Base-by-base conservation (phyloP, 2,113 vertebrate species). In the Cephalopterus ornatus region DNA sequence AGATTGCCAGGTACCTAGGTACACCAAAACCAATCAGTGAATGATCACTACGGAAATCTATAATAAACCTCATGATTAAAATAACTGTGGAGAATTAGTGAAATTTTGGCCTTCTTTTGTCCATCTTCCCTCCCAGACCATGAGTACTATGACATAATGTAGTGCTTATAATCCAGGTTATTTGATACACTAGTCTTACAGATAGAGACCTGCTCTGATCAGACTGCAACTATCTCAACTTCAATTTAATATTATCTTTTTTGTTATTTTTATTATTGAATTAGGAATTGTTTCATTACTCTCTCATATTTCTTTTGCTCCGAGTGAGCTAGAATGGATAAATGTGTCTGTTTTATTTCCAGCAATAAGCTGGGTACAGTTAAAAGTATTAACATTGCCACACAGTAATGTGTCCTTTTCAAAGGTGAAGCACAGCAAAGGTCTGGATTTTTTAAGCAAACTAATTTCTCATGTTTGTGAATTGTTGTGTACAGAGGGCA, bases 211-310 rank as follows among this genome's bases (percentile, higher is more conserved):
- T 33, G 4, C 17, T 88, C 44, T 59, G 42, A 70, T 17, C 42
- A 71, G 22, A 55, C 28, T 85, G 62, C 28, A 67, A 56, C 88
- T 85, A 55, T 50, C 70, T 94, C 83, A 79, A 11, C 22, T 91
- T 91, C 56, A 49, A 56, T 82, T 74, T 82, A 82, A 58, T 95
- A 82, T 70, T 74, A 62, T 58, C 24, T 70, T 49, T 82, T 53
- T 62, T 90, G 62, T 76, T 49, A 62, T 63, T 61, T 74, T 80
- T 58, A 61, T 85, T 61, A 77, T 41, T 84, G 37, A 70, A 89
- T 85, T 92, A 50, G 52, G 70, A 81, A 58, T 85, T 88, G 8
- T 55, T 96, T 85, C 52, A 46, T 72, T 78, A 61, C 49, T 92
- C 32, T 74, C 19, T 67, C 53, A n/a, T 49, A 56, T 82, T 95